Base-by-base conservation (phyloP, 2,888 invertebrate species). In the Nesidiocoris tenuis region DNA sequence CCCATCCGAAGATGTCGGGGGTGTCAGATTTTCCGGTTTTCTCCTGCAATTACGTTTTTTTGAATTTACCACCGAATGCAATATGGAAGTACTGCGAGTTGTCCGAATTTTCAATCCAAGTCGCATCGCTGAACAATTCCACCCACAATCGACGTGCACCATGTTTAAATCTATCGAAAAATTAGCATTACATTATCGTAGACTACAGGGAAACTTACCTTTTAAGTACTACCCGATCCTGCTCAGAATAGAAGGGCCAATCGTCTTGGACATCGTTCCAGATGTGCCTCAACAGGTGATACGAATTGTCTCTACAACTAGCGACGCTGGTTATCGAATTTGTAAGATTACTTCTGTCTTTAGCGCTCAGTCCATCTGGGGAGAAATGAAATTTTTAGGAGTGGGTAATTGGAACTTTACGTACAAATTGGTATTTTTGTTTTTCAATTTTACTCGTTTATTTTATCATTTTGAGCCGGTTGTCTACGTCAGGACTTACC, bases 241-340 rank as follows among this genome's bases (percentile, higher is more conserved):
- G 92, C 81, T 96, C 95, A 19, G 91, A 89, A 83, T 95, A 97
- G 86, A 92, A 96, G 78, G 94, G 94, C 96, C 97, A 97, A 83
- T 94, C 93, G 82, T 93, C 93, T 81, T 94, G 91, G 80, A 96
- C 94, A 83, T 97, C 96, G 83, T 92, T 93, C 94, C 95, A 97
- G 82, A 93, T 88, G 82, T 91, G 90, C 82, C 93, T 91, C 82
- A 91, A 90, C 84, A 97, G 87, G 83, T 93, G 91, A 86, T 92
- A 96, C 83, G 91, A 91, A 86, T 96, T 96, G 85, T 96, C 94
- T 84, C 92, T 91, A 86, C 93, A 87, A 80, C 86, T 87, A 81
- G 95, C 90, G 65, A 81, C 79, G 25, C 76, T 78, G 66, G 75
- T 91, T 82, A 96, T 86, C 81, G 94, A 89, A 82, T 88, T 88